phyloP scores from a whole-genome alignment of 2,888 invertebrate genomes.

The Epinotia bilunana region DNA sequence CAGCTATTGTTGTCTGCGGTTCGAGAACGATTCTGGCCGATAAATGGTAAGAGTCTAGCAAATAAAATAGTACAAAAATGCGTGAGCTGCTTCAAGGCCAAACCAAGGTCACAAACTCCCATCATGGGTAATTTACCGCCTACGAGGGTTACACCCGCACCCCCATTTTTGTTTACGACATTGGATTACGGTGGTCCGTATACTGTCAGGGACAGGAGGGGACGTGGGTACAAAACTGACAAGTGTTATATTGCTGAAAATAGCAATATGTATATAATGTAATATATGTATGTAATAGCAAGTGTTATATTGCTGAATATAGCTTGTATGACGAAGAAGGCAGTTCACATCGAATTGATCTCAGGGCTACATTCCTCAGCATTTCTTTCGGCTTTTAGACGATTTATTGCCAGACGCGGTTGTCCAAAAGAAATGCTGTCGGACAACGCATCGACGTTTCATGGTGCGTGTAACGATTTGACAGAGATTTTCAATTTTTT shows the following conservation, averaged over 20 bases:
- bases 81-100: conserved; percentile 9
- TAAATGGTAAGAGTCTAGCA: conserved; percentile 7
- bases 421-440: neutral
- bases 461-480: neutral
- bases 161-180: neutral
- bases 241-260: conserved; percentile 11
- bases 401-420: neutral
- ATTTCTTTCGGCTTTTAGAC: neutral
- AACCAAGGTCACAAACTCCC: conserved; percentile 3
- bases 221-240: conserved; percentile 10
- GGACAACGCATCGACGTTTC: conserved; percentile 3
- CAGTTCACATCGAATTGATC: conserved; percentile 9
- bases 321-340: conserved; percentile 2
- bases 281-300: too few species aligned
- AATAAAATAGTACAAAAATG: conserved; percentile 13
- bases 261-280: too few species aligned
- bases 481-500: conserved; percentile 10
- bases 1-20: conserved; percentile 12
- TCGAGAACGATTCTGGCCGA: conserved; percentile 20
- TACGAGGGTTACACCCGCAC: conserved; percentile 2
- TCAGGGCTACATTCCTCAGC: neutral
- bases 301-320: conserved; percentile 7
- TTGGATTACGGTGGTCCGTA: conserved; percentile 7
- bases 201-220: conserved; percentile 7
- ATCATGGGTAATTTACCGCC: conserved; percentile 9